Conservation (phyloP, 1,140 invertebrate genomes). For the Anagrus nilaparvatae region DNA sequence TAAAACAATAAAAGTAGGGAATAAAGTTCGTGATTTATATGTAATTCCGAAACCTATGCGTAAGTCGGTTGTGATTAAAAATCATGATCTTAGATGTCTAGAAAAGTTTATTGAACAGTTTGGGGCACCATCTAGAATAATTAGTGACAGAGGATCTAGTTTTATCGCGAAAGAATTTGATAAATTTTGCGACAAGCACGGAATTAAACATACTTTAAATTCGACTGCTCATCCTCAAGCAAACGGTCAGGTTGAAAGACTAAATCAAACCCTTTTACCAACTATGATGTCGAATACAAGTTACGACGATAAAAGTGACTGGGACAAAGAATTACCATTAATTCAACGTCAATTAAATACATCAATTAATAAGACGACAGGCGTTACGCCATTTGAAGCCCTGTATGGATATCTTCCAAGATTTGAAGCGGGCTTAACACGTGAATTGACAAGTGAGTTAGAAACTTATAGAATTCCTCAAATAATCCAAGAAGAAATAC, state of each 20-base stretch:
- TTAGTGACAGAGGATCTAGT: slow-evolving; percentile 11
- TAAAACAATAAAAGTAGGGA: too few relatives aligned
- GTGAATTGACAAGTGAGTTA: too few relatives aligned
- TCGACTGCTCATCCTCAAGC: not conserved
- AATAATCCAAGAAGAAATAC: too few relatives aligned
- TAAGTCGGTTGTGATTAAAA: slow-evolving; percentile 9
- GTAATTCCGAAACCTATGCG: slow-evolving; percentile 9
- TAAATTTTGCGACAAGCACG: not conserved
- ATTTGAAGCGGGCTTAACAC: too few relatives aligned
- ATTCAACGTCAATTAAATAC: too few relatives aligned
- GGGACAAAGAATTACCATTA: too few relatives aligned
- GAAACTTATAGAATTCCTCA: too few relatives aligned
- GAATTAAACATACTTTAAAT: slow-evolving; percentile 2
- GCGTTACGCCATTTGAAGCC: too few relatives aligned
- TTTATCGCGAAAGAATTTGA: not conserved
- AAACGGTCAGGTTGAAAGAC: not conserved
- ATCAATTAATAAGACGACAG: too few relatives aligned
- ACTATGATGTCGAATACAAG: not conserved
- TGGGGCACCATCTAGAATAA: slow-evolving; percentile 1
- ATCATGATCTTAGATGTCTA: slow-evolving; percentile 6
- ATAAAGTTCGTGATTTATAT: slow-evolving; percentile 8
- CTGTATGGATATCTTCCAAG: too few relatives aligned
- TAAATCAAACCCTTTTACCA: slow-evolving; percentile 4
- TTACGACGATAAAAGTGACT: not conserved
- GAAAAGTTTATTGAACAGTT: not conserved